Evolutionary conservation across 2,888 invertebrate species (phyloP), one percentile per base, ranked within the genome.

Genomic region (Zhuqinia jingwanae): DNA sequence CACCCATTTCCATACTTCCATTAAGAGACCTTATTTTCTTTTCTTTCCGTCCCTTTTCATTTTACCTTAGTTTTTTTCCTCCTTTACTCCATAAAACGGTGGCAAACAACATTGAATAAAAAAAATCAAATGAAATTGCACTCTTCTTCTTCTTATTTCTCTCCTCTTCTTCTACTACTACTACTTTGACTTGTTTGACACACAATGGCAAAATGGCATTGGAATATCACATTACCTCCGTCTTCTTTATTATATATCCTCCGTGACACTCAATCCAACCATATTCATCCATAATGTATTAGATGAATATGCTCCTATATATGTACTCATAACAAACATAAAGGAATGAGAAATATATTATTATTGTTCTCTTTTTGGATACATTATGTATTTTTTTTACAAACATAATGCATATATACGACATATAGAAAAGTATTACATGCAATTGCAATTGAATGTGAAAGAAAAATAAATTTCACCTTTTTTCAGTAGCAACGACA

Each of bases 1-100:
- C 77, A 60, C 60, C 77, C 77, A 77, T 47, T 77, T 42, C 53
- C 30, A 65, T 50, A 65, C 79, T 65, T 17, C 42, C 65, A 42
- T 27, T 63, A n/a, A 30, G 27, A n/a, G 8, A 79, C 79, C 30
- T 79, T 60, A 27, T 25, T 36, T 30, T 50, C 30, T 76, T 20
- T 11, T 30, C 8, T 75, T 50, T 50, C 53, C 5, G 8, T 56
- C 53, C n/a, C 36, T 75, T 42, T 13, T 36, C 3, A 6, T 36
- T 36, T 36, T 36, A 36, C 36, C 36, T 36, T 36, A 36, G 36
- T 36, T 36, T 36, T 6, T 36, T 36, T 36, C 8, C 8, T 36
- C 8, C 36, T 36, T n/a, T 22, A 63, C 13, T 65, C 25, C 68
- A 22, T n/a, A 36, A 17, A 68, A 60, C 22, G 63, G 27, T 17